phyloP scores from a whole-genome alignment of 2,888 invertebrate genomes.

The Phymatocera aterrima region DNA sequence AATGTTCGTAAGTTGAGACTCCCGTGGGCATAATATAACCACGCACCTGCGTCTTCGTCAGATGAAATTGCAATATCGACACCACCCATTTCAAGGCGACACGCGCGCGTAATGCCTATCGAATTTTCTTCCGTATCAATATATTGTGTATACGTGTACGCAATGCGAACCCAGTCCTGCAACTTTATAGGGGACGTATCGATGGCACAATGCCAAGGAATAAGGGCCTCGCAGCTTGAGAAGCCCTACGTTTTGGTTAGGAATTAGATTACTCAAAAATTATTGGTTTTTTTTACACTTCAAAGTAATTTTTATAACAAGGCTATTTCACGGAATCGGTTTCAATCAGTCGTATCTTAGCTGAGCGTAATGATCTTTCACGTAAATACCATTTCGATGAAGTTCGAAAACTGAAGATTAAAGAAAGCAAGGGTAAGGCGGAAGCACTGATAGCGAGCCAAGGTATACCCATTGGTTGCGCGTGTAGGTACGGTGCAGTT shows the following conservation, averaged over 20 bases:
- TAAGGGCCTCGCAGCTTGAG: not conserved
- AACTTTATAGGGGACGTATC: not conserved
- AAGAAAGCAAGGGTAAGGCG: no score
- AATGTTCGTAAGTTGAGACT: conserved; percentile 37
- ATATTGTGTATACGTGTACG: conserved; percentile 16
- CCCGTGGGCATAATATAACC: not conserved
- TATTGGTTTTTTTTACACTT: not conserved
- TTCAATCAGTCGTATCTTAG: no score
- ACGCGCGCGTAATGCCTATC: conserved; percentile 10
- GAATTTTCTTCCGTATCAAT: conserved; percentile 9
- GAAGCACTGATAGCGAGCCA: no score
- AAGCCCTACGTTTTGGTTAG: not conserved
- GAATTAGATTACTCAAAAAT: not conserved
- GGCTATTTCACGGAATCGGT: no score
- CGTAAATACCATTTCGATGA: no score
- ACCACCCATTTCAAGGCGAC: not conserved
- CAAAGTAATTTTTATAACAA: no score
- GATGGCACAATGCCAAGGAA: not conserved
- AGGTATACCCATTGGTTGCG: not conserved
- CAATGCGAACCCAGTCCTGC: not conserved
- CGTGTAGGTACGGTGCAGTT: not conserved
- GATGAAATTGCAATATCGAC: conserved; percentile 35
- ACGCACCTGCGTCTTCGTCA: conserved; percentile 17
- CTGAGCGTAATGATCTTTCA: no score
- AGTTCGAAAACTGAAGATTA: no score